A percentile compares a stretch with the other conserved stretches of the same genome.
Evolutionary conservation across 2,888 invertebrate genomes (phyloP).

Genomic region (Drosophila setosimentum): DNA sequence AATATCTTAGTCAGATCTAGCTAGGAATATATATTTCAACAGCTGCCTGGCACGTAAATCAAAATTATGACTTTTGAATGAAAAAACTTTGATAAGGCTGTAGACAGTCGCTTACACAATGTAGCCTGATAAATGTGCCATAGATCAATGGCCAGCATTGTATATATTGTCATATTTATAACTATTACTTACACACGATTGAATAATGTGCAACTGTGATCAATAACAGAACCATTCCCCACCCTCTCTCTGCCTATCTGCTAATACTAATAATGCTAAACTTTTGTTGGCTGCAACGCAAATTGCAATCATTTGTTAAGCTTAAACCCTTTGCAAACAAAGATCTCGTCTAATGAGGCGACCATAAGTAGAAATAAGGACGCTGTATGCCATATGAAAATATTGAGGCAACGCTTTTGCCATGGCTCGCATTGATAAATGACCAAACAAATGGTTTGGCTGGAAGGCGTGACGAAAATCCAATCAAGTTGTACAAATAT

Average conservation of each 20-base stretch:
- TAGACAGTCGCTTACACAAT: slow-evolving; percentile 12
- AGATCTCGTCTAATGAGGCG: slow-evolving; percentile 64
- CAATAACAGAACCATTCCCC: slow-evolving; percentile 9
- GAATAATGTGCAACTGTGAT: slow-evolving; percentile 67
- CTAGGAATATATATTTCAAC: slow-evolving; percentile 47
- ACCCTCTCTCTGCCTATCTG: not conserved
- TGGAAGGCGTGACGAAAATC: slow-evolving; percentile 79
- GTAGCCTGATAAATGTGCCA: slow-evolving; percentile 27
- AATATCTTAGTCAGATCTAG: slow-evolving; percentile 21
- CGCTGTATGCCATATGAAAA: slow-evolving; percentile 44
- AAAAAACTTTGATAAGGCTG: slow-evolving; percentile 43
- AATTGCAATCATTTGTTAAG: slow-evolving; percentile 73
- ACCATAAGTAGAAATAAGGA: slow-evolving; percentile 47
- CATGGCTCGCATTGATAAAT: slow-evolving; percentile 59
- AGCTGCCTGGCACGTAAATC: slow-evolving; percentile 70
- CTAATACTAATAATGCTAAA: slow-evolving; percentile 12
- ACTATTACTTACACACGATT: slow-evolving; percentile 81
- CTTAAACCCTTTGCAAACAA: slow-evolving; percentile 72
- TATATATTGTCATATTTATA: slow-evolving; percentile 56
- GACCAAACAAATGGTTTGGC: slow-evolving; percentile 42
- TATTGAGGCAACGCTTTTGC: slow-evolving; percentile 31
- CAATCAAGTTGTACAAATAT: slow-evolving; percentile 78
- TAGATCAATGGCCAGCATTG: slow-evolving; percentile 38
- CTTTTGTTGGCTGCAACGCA: slow-evolving; percentile 44
- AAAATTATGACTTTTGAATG: slow-evolving; percentile 73